These are phyloP conservation scores for Myrmophylax atrothorax DNA, from an alignment of 2,113 vertebrate species.

Conservation along the genomic window DNA sequence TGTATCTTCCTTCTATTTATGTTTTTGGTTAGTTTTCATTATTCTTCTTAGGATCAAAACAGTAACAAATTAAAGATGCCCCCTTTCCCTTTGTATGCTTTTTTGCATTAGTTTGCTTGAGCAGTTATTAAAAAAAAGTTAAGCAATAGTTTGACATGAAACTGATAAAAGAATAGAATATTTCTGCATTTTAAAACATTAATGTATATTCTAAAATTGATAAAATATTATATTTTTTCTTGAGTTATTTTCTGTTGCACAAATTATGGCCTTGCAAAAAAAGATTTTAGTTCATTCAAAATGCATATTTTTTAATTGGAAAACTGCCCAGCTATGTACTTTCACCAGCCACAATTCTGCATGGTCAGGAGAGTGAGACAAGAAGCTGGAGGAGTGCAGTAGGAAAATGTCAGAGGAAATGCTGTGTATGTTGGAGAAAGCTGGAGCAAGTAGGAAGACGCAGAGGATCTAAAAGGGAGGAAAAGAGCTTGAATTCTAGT, in stretches of 20 bases:
- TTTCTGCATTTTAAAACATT: background rate
- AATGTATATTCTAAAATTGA: background rate
- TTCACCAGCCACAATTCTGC: background rate
- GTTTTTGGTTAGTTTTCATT: background rate
- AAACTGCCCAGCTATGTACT: background rate
- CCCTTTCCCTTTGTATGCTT: background rate
- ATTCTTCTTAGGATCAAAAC: background rate
- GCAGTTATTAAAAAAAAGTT: background rate
- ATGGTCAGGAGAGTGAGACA: background rate
- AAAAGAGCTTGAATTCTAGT: background rate
- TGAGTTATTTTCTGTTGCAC: background rate
- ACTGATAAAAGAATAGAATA: background rate
- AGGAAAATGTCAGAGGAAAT: background rate
- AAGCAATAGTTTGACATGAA: background rate
- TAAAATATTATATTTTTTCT: background rate
- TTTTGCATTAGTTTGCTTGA: background rate
- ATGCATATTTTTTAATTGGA: background rate
- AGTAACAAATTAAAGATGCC: background rate
- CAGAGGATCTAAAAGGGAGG: background rate
- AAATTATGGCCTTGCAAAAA: background rate
- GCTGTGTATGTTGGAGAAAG: accelerated
- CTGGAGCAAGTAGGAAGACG: background rate
- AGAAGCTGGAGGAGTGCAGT: background rate
- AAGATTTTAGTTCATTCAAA: background rate
- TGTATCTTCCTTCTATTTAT: background rate